These are phyloP conservation scores for Steinernema hermaphroditum DNA, from an alignment of 2,888 invertebrate genomes.

Conservation along the genomic window DNA sequence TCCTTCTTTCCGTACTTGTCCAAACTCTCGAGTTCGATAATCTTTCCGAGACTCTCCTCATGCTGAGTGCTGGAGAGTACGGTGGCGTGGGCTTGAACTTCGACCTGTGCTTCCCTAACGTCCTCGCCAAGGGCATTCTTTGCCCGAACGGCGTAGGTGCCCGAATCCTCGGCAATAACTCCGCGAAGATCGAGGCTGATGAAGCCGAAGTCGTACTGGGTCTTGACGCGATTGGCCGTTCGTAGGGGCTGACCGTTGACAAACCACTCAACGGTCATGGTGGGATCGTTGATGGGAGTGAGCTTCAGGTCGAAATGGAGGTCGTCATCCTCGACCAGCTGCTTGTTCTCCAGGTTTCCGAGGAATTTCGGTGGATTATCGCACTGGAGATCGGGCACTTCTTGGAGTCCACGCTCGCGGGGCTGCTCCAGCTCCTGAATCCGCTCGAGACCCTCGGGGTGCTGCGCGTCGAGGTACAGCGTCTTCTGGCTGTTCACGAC, in stretches of 20 bases:
- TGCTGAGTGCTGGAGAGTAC: constrained; percentile 64
- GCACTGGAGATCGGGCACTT: constrained; percentile 55
- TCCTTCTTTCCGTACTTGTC: constrained; percentile 64
- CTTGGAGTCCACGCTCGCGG: constrained; percentile 38
- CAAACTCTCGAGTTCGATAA: constrained; percentile 71
- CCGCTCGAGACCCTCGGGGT: constrained; percentile 74
- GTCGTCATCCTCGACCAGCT: constrained; percentile 59
- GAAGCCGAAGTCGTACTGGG: constrained; percentile 80
- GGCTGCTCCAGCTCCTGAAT: constrained; percentile 78
- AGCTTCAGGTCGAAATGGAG: constrained; percentile 62
- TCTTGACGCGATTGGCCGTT: constrained; percentile 59
- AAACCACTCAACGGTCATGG: constrained; percentile 98
- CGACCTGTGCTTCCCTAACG: constrained; percentile 52
- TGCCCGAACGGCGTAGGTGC: constrained; percentile 80
- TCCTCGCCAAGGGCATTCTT: constrained; percentile 60
- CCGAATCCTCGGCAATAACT: constrained; percentile 85
- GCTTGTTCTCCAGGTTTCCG: constrained; percentile 57
- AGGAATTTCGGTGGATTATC: constrained; percentile 64
- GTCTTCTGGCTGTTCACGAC: constrained; percentile 67
- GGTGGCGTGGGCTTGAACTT: constrained; percentile 53
- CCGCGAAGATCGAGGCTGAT: constrained; percentile 80
- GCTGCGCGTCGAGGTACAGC: constrained; percentile 79
- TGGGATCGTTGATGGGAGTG: constrained; percentile 94
- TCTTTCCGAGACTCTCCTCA: constrained; percentile 66
- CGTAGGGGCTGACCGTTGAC: constrained; percentile 90